Conservation (phyloP, 2,888 invertebrate genomes). For the Oscheius sp. region DNA sequence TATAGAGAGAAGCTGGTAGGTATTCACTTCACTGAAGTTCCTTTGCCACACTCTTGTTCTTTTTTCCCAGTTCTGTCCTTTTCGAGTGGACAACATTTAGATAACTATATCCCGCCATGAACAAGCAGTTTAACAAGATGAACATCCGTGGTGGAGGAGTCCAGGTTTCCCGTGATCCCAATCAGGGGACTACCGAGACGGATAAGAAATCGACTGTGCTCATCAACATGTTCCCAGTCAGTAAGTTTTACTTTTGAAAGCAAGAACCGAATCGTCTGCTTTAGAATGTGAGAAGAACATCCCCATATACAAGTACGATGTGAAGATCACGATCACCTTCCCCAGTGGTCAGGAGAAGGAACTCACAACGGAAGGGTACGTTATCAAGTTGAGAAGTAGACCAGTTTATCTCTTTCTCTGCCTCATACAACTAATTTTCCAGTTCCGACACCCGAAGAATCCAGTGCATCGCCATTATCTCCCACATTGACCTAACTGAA, state of each 20-base stretch:
- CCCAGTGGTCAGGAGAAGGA: slow-evolving; percentile 1
- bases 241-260: not conserved
- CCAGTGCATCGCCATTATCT: not conserved
- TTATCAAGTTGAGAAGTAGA: not conserved
- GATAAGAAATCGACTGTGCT: not conserved
- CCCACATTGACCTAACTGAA: not conserved
- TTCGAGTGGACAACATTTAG: too few species aligned
- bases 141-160: slow-evolving; percentile 10
- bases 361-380: not conserved
- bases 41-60: too few species aligned
- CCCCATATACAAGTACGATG: slow-evolving; percentile 21
- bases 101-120: not conserved
- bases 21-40: too few species aligned
- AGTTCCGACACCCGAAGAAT: not conserved
- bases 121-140: slow-evolving; percentile 8
- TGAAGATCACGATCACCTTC: slow-evolving; percentile 15
- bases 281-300: slow-evolving; percentile 22
- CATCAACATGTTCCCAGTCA: not conserved
- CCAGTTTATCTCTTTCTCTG: not conserved
- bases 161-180: not conserved
- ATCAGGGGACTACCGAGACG: not conserved
- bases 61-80: too few species aligned
- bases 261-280: not conserved
- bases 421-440: not conserved
- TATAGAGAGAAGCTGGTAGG: too few species aligned